Evolutionary conservation across 2,113 vertebrate species (phyloP).

Genomic region (Cavia porcellus): DNA sequence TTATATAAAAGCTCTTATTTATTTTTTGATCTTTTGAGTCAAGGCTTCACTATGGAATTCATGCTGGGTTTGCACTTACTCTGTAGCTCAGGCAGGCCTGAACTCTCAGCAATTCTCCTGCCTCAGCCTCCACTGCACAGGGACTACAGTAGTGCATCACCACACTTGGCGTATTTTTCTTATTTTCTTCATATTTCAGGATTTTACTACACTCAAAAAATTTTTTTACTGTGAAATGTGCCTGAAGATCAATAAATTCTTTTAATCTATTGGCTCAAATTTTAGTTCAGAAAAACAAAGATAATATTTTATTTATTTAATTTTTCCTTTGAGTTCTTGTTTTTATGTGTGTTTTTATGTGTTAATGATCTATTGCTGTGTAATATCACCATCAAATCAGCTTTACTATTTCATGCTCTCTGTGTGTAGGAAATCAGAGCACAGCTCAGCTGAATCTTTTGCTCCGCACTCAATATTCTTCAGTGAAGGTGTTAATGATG

Average conservation of each 20-base stretch:
- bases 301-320: not conserved
- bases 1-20: not conserved
- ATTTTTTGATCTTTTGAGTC: not conserved
- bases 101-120: too few species aligned
- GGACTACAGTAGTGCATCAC: too few species aligned
- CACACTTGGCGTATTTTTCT: too few species aligned
- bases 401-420: not conserved
- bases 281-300: not conserved
- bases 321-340: not conserved
- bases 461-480: not conserved
- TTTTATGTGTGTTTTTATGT: not conserved
- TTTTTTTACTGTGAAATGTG: not conserved
- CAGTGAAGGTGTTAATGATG: not conserved
- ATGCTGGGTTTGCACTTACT: too few species aligned
- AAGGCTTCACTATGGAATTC: not conserved
- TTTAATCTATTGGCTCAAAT: not conserved
- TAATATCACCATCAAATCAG: not conserved
- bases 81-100: too few species aligned
- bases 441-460: not conserved
- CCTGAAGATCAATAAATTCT: not conserved
- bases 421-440: not conserved
- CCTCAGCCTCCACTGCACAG: too few species aligned
- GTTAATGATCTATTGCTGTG: not conserved
- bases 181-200: too few species aligned
- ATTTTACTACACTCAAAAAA: not conserved